Base-by-base conservation (phyloP, 2,797 vertebrate species). In the Threskiornis aethiopicus region DNA sequence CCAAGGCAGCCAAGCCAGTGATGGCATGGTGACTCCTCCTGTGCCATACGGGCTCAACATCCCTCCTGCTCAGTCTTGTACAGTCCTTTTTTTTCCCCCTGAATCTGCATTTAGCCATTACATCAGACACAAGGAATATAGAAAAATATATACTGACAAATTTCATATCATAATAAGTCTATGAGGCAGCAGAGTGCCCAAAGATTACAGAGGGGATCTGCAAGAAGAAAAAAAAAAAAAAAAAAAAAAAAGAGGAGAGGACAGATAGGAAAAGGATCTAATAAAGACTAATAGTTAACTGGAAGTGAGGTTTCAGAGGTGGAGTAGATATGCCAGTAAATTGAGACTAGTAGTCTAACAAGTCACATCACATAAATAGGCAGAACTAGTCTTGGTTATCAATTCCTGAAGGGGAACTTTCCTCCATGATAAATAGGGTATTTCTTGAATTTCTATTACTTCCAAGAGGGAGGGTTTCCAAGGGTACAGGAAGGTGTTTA, bases 321-420 rank as follows among this genome's bases (percentile, higher is more conserved):
- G 41, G 31, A 35, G 10, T 26, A 85, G 31, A 52, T 71, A 73
- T 29, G 8, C 29, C 49, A 65, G 51, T 24, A 92, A 92, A 73
- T 12, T 89, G 59, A 95, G n/a, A 92, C 47, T 71, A 93, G 89
- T 9, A 75, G 46, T 47, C n/a, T 64, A 75, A 51, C 51, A 69
- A 80, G 29, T 81, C 29, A 72, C 4, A 3, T 64, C 49, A 78
- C 58, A 49, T 33, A 75, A 72, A 67, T 11, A 79, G 39, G 55
- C 25, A 91, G 80, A 51, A 91, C 49, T 86, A 61, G 47, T 65
- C 70, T 58, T 51, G 11, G 28, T 57, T 83, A 72, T 51, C 9
- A 1, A 47, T 89, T 93, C 31, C 46, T 2, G 1, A 81, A 62
- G 28, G 35, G 25, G 21, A 64, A 55, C 33, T 41, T 83, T 76